These are phyloP conservation scores for Trissolcus basalis DNA, from an alignment of 1,140 invertebrate species.

Conservation along the genomic window DNA sequence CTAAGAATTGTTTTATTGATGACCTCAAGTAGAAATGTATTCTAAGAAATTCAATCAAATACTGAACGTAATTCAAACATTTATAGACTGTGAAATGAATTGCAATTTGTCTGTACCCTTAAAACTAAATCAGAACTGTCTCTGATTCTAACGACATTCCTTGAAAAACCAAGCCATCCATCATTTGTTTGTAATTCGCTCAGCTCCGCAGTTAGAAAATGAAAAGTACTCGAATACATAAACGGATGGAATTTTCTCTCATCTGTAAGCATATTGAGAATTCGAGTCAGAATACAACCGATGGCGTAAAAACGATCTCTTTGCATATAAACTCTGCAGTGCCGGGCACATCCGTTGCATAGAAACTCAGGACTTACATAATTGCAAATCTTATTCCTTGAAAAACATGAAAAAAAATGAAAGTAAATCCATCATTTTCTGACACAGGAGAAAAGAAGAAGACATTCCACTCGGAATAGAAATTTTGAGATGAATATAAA, in stretches of 20 bases:
- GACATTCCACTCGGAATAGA: not conserved
- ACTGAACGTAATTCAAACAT: too few species aligned
- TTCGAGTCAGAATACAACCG: conserved; percentile 22
- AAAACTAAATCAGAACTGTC: too few species aligned
- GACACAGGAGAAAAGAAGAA: not conserved
- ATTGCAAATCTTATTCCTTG: not conserved
- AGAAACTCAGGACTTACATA: not conserved
- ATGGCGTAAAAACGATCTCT: conserved; percentile 45
- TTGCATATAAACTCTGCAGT: conserved; percentile 32
- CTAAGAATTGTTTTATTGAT: conserved; percentile 39
- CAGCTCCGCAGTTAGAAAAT: too few species aligned
- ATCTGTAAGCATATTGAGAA: conserved; percentile 21
- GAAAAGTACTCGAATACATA: too few species aligned
- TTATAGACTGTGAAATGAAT: too few species aligned
- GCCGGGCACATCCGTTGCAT: not conserved
- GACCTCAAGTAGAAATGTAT: conserved; percentile 13
- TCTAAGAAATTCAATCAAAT: conserved; percentile 14
- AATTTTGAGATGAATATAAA: not conserved
- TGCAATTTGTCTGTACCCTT: too few species aligned
- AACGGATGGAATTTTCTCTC: too few species aligned
- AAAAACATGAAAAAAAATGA: not conserved
- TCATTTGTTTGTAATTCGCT: too few species aligned
- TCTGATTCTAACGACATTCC: too few species aligned
- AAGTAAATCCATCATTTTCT: not conserved
- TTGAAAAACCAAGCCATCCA: too few species aligned